Percentiles rank a stretch among this genome's conserved stretches.
These are phyloP conservation scores for Plemyria rubiginata DNA, from an alignment of 2,888 invertebrate genomes.

Conservation along the genomic window DNA sequence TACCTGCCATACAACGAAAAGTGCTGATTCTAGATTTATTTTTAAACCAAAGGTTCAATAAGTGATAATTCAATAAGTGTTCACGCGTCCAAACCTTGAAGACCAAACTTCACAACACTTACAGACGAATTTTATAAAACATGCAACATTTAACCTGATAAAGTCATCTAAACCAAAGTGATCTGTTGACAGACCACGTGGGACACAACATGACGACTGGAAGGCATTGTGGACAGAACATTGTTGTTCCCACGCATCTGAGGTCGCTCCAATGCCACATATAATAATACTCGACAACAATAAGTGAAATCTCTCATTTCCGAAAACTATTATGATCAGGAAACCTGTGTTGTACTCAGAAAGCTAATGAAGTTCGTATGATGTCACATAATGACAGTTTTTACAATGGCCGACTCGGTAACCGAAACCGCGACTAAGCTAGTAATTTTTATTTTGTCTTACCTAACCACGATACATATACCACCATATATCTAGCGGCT, in stretches of 20 bases:
- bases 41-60: no score
- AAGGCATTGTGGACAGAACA: constrained; percentile 18
- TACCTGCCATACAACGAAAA: not conserved
- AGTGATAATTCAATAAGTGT: no score
- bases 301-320: constrained; percentile 49
- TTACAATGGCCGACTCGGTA: not conserved
- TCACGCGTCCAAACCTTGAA: no score
- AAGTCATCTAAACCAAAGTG: constrained; percentile 2
- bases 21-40: not conserved
- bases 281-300: constrained; percentile 40
- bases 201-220: not conserved
- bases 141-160: not conserved
- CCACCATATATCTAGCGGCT: no score
- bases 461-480: no score
- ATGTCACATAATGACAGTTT: constrained; percentile 4
- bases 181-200: constrained; percentile 10
- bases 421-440: not conserved
- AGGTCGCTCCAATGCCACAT: constrained; percentile 52
- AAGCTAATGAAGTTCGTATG: constrained; percentile 11
- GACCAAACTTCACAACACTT: no score
- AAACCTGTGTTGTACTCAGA: not conserved
- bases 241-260: constrained; percentile 47
- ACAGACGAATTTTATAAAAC: not conserved
- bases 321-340: constrained; percentile 45
- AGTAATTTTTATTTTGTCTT: no score